Base-by-base conservation (phyloP, 2,888 invertebrate species). In the Chrysotoxum bicinctum region DNA sequence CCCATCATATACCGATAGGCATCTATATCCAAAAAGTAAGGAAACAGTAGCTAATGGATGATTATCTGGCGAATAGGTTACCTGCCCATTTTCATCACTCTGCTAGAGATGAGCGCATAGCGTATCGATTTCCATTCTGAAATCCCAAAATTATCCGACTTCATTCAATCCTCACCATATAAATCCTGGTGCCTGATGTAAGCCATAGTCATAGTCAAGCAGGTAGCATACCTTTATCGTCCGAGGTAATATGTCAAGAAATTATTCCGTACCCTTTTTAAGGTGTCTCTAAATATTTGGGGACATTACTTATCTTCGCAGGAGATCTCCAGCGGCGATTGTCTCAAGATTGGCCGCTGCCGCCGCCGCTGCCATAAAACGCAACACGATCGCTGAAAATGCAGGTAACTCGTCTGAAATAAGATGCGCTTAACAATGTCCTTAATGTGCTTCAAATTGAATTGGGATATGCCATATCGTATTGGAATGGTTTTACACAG, bases 31-130 rank as follows among this genome's bases (percentile, higher is more conserved):
- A 56, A 64, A 56, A 64, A 56, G 56, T 56, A 78, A 79, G 56
- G 82, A 80, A 79, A 84, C 84, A 84, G 84, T 84, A 84, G 84
- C 84, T 84, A 86, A 86, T 86, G 77, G 86, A 86, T 86, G 82
- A 78, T 86, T 82, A 86, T 82, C 86, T 82, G 74, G 58, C 54
- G 86, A 86, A 86, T 86, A 78, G 83, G 66, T 84, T 80, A 84
- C 84, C 84, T 84, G 80, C 84, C 84, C 84, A 80, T 75, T 82
- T 82, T 82, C 82, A 82, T 77, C 82, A 82, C 82, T 82, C 77
- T 30, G 8, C 70, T 77, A 50, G 26, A 66, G 54, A 40, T 26
- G 48, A 48, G 16, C n/a, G 6, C 64, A 10, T 26, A 73, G 52
- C 68, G 77, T 77, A 82, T 82, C 73, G 68, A 73, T 82, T 82